Evolutionary conservation across 1,140 invertebrate species (phyloP).

Genomic region (Drepana arcuata): DNA sequence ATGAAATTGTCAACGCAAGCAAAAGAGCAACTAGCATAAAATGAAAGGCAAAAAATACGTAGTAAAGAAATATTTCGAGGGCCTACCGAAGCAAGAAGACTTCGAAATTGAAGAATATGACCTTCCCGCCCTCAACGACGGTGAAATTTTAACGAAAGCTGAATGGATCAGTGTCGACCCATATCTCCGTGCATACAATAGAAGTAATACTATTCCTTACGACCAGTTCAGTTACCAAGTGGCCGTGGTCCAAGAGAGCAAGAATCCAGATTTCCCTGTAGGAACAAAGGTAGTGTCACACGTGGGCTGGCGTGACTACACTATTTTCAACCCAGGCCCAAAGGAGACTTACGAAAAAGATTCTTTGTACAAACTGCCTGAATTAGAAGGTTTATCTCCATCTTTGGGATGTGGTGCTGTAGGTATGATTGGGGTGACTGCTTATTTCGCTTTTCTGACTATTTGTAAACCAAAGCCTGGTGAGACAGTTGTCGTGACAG

Average conservation of each 20-base stretch:
- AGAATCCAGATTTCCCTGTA: constrained; percentile 64
- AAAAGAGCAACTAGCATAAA: too few species aligned
- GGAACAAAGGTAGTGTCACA: constrained; percentile 70
- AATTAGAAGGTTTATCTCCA: constrained; percentile 32
- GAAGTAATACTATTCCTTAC: constrained; percentile 18
- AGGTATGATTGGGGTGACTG: constrained; percentile 73
- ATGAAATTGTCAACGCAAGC: too few species aligned
- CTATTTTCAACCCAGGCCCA: constrained; percentile 27
- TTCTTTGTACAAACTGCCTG: constrained; percentile 31
- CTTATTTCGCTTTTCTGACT: constrained; percentile 82
- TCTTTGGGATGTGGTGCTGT: constrained; percentile 39
- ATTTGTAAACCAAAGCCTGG: constrained; percentile 79
- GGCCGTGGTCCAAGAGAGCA: constrained; percentile 33
- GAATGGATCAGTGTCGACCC: constrained; percentile 71
- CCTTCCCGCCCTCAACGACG: constrained; percentile 33
- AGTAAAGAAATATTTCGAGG: constrained; percentile 42
- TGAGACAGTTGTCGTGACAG: constrained; percentile 79
- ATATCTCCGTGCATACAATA: constrained; percentile 47
- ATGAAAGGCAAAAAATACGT: constrained; percentile 42
- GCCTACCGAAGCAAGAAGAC: constrained; percentile 48
- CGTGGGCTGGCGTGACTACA: constrained; percentile 74
- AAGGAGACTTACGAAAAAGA: not conserved
- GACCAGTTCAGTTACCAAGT: constrained; percentile 52
- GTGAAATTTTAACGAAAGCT: constrained; percentile 59
- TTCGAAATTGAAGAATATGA: constrained; percentile 51